A percentile compares a stretch with the other conserved stretches of the same genome.
These are phyloP conservation scores for Drosophila sechellia DNA, from an alignment of 1,140 invertebrate species.

Conservation along the genomic window DNA sequence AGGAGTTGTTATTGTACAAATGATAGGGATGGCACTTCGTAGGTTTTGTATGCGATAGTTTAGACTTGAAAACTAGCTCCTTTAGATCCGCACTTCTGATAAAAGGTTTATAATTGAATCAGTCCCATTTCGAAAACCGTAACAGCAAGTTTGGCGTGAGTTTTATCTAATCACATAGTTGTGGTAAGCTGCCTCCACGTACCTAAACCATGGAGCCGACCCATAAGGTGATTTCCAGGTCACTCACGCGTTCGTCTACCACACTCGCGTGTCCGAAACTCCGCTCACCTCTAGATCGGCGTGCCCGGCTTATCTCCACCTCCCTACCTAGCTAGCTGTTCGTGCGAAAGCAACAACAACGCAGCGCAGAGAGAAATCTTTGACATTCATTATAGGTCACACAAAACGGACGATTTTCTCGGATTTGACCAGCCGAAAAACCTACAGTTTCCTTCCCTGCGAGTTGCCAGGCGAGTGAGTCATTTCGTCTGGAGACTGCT, in stretches of 20 bases:
- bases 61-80: neutral
- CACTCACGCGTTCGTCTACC: neutral
- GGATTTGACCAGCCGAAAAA: slow-evolving; percentile 8
- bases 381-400: slow-evolving; percentile 57
- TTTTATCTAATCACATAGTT: no score
- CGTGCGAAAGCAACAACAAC: neutral
- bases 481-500: slow-evolving; percentile 1
- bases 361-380: slow-evolving; percentile 20
- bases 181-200: no score
- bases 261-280: neutral
- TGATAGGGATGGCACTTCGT: slow-evolving; percentile 15
- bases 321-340: slow-evolving; percentile 16
- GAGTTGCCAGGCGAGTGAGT: slow-evolving; percentile 13
- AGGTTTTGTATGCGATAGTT: neutral
- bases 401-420: slow-evolving; percentile 21
- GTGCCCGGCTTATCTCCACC: slow-evolving; percentile 45
- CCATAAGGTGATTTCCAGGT: neutral
- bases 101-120: no score
- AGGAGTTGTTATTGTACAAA: slow-evolving; percentile 9
- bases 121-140: no score
- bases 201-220: no score
- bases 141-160: no score
- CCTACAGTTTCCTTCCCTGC: slow-evolving; percentile 3
- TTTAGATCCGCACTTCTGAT: no score
- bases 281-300: slow-evolving; percentile 32